These are phyloP conservation scores for Malacoraja senta DNA, from an alignment of 2,797 vertebrate genomes.

Conservation along the genomic window DNA sequence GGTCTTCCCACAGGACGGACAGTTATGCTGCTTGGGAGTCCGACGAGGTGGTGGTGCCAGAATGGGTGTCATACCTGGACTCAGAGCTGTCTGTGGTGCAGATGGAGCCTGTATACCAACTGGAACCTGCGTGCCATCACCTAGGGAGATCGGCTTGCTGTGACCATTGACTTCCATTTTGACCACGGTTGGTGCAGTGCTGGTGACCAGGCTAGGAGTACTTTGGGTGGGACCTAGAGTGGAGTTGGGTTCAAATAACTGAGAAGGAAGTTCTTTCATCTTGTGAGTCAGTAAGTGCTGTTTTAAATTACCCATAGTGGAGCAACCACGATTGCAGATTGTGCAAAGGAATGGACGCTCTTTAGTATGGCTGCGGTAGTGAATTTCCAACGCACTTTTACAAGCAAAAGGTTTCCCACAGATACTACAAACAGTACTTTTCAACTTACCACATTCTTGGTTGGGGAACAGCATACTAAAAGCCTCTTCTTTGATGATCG, in stretches of 20 bases:
- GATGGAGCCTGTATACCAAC: conserved; percentile 78
- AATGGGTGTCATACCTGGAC: conserved; percentile 84
- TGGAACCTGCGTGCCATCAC: conserved; percentile 76
- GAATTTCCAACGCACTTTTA: conserved; percentile 70
- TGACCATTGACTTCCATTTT: conserved; percentile 98
- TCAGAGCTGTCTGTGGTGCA: conserved; percentile 77
- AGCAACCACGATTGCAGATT: conserved; percentile 70
- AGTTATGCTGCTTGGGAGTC: conserved; percentile 99
- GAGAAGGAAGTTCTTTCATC: conserved; percentile 66
- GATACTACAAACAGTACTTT: conserved; percentile 66
- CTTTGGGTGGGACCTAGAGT: conserved; percentile 76
- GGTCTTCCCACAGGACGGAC: conserved; percentile 96
- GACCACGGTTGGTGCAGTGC: conserved; percentile 81
- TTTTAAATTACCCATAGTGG: conserved; percentile 71
- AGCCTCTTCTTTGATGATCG: conserved; percentile 87
- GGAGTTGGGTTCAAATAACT: conserved; percentile 66
- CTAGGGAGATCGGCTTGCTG: conserved; percentile 76
- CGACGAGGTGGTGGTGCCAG: conserved; percentile 90
- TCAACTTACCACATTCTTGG: conserved; percentile 87
- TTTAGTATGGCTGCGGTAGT: conserved; percentile 73
- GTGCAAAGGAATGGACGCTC: conserved; percentile 68
- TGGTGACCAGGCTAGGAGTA: conserved; percentile 78
- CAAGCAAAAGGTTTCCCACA: conserved; percentile 75
- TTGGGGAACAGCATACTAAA: conserved; percentile 95
- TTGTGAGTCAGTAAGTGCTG: conserved; percentile 72